These are phyloP conservation scores for Tautogolabrus adspersus DNA, from an alignment of 2,113 vertebrate species.

Conservation along the genomic window DNA sequence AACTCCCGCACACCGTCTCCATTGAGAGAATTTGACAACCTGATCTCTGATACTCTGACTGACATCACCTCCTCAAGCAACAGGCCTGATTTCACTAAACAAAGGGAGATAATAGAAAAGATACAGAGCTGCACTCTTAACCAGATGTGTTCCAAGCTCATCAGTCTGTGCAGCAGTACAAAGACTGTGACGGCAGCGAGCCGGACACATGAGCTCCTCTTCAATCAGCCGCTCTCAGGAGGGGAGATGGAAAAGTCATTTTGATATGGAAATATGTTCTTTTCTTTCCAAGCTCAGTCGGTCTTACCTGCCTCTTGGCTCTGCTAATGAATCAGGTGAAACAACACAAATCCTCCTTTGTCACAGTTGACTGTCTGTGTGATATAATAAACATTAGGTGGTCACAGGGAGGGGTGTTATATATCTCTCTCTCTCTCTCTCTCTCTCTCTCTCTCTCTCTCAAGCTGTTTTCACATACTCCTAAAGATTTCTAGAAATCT, in stretches of 20 bases:
- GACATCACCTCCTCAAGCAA: background rate
- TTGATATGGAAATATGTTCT: slow-evolving; percentile 33
- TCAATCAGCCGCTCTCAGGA: slow-evolving; percentile 28
- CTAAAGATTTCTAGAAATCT: too few species aligned
- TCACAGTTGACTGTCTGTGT: background rate
- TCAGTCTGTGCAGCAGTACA: slow-evolving; percentile 12
- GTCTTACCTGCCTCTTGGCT: background rate
- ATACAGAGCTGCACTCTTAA: fast-evolving
- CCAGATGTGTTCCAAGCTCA: slow-evolving; percentile 38
- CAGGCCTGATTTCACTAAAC: background rate
- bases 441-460: too few species aligned
- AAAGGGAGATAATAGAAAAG: slow-evolving; percentile 4
- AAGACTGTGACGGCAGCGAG: slow-evolving; percentile 16
- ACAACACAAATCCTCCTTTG: background rate
- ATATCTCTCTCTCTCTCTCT: too few species aligned
- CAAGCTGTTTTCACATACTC: too few species aligned
- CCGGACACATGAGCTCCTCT: slow-evolving; percentile 23
- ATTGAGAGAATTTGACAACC: too few species aligned
- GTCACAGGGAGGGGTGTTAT: background rate
- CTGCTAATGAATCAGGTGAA: background rate
- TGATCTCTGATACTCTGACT: background rate
- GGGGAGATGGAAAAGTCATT: slow-evolving; percentile 18
- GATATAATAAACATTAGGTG: background rate
- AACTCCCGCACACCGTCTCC: too few species aligned
- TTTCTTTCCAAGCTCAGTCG: too few species aligned